Conservation (phyloP, 2,888 invertebrate species). For the Andrena marginata region DNA sequence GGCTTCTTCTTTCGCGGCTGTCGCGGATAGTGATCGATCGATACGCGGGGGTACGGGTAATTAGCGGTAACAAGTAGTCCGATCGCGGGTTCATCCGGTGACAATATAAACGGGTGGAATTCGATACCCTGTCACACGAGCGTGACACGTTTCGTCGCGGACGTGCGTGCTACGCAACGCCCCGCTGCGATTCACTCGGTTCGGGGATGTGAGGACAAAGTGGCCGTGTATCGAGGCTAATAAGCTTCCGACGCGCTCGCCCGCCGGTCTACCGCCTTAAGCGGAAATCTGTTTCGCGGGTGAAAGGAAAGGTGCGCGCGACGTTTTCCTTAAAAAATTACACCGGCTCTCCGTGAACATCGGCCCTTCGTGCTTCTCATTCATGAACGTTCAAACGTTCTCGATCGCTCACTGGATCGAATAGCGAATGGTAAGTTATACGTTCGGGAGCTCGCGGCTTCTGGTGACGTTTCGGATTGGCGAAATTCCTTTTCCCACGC, state of each 20-base stretch:
- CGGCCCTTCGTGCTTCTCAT: not conserved
- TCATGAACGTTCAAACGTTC: not conserved
- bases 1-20: not conserved
- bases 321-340: constrained; percentile 25
- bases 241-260: constrained; percentile 15
- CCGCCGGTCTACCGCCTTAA: constrained; percentile 37
- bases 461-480: not conserved
- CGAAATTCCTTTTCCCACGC: not conserved
- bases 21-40: constrained; percentile 33
- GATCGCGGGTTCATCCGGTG: constrained; percentile 13
- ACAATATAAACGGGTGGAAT: constrained; percentile 1
- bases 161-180: not conserved
- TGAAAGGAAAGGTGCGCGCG: constrained; percentile 60
- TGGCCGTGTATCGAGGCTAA: constrained; percentile 22
- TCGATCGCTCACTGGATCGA: not conserved
- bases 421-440: constrained; percentile 11
- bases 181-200: not conserved
- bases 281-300: constrained; percentile 47
- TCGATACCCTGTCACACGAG: constrained; percentile 19
- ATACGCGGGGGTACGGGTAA: constrained; percentile 4
- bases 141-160: not conserved
- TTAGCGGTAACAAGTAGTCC: constrained; percentile 21
- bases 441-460: not conserved
- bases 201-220: not conserved
- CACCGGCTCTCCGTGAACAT: constrained; percentile 6